Evolutionary conservation across 2,113 vertebrate species (phyloP), one percentile per base, ranked within the genome.

Genomic region (Laticauda colubrina): DNA sequence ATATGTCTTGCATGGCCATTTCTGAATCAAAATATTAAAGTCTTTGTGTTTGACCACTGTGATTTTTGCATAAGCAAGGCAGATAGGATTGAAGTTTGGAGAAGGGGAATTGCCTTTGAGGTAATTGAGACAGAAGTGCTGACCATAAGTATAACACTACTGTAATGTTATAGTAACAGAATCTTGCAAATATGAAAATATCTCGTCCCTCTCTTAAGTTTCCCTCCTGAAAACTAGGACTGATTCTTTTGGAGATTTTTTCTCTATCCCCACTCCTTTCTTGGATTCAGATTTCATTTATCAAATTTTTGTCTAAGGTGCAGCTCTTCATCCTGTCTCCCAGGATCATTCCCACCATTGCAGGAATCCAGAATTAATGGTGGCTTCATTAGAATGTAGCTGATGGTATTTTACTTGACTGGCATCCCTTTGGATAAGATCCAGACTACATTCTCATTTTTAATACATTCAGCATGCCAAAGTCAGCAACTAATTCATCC

Each of bases 401-500:
- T 51, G 43, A 51, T 51, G 53, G 55, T 12, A 34, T 15, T 59
- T 43, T 12, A 61, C 8, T 51, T 24, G 43, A 87, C 39, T 54
- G 29, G 10, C 85, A 92, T 43, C 43, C 51, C 45, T 53, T 51
- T 54, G n/a, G n/a, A 69, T 55, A n/a, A 55, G 18, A 55, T 7
- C 9, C 57, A 88, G n/a, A 55, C 45, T 55, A 23, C 24, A 56
- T 69, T 53, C 18, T 69, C 23, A 69, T 88, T 92, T 56, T 59
- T 39, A 87, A 43, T 43, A 48, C 45, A 11, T 69, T 55, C 89
- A 69, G 55, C 10, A 2, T 85, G 64, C 88, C 51, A 48, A 48
- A 34, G 45, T 14, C 64, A 18, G 85, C 92, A 88, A 14, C 39
- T 93, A 15, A 95, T 96, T 85, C 92, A 91, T 95, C 91, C 93